These are phyloP conservation scores for Hirtodrosophila duncani DNA, from an alignment of 2,888 invertebrate genomes.

Conservation along the genomic window DNA sequence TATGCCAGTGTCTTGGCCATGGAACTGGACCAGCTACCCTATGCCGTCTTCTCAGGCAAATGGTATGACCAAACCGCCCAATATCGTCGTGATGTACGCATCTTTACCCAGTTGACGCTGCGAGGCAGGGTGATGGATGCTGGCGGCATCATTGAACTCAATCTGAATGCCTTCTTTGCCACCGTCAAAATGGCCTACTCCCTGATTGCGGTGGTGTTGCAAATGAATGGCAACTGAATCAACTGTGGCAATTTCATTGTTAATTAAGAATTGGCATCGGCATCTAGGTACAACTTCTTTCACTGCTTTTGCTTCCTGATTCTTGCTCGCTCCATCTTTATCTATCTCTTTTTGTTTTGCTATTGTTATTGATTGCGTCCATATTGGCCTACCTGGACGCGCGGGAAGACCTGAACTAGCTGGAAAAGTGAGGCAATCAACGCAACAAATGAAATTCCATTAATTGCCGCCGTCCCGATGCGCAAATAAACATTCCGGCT, in stretches of 20 bases:
- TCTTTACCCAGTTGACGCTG: slow-evolving; percentile 41
- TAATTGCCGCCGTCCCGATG: slow-evolving; percentile 56
- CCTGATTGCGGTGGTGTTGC: slow-evolving; percentile 48
- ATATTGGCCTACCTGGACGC: slow-evolving; percentile 4
- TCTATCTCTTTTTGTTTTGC: not conserved
- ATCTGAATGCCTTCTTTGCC: slow-evolving; percentile 44
- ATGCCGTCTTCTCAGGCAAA: slow-evolving; percentile 49
- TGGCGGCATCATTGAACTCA: slow-evolving; percentile 41
- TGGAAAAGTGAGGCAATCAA: slow-evolving; percentile 37
- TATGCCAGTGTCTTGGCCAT: slow-evolving; percentile 42
- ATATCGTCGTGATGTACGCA: slow-evolving; percentile 29
- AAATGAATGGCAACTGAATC: not conserved
- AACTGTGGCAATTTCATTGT: not conserved
- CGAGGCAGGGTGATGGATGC: slow-evolving; percentile 33
- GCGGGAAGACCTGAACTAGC: not conserved
- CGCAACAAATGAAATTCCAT: slow-evolving; percentile 43
- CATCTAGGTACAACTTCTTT: too few species aligned
- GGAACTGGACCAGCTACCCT: slow-evolving; percentile 29
- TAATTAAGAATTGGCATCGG: slow-evolving; percentile 44
- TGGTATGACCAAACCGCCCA: slow-evolving; percentile 39
- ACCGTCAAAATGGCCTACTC: slow-evolving; percentile 62
- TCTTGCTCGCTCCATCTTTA: too few species aligned
- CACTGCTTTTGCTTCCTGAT: too few species aligned
- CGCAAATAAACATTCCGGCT: slow-evolving; percentile 56
- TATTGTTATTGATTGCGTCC: slow-evolving; percentile 34